Base-by-base conservation (phyloP, 2,888 invertebrate species). In the Leptopilina myrica region DNA sequence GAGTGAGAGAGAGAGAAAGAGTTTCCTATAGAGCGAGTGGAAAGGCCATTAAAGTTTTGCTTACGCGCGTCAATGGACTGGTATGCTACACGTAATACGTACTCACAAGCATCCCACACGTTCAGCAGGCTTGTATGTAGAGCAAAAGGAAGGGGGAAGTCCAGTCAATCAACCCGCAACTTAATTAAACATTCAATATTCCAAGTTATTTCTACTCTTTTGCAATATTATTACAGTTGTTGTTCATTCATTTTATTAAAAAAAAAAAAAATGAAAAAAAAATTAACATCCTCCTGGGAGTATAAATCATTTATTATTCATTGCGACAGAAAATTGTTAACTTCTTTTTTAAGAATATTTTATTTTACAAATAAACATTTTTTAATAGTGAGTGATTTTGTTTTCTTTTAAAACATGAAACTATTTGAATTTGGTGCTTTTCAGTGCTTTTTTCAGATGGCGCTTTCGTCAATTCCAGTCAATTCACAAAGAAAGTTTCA, bases 131-230 rank as follows among this genome's bases (percentile, higher is more conserved):
- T 73, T 56, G 53, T n/a, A 73, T 73, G 56, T 56, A 59, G 73
- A 73, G 73, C 73, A 56, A 73, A 73, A 73, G 5, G 73, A 73
- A 59, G 73, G 73, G 73, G 56, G 73, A 59, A 73, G 73, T 73
- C 73, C 15, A 73, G 73, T 73, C 73, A 73, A 73, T 73, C 73
- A 73, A 73, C 56, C 53, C 33, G 26, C 49, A 49, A 33, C 33
- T 59, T 73, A 73, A 56, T 73, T 73, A 73, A 73, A 73, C 73
- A 73, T 73, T 53, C 40, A 59, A 73, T 73, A 73, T 73, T 73
- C 40, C 56, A 53, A 56, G 53, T 14, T 26, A 73, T 59, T 73
- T 33, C 33, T 33, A 26, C 3, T 56, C 73, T 73, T 73, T 73
- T 33, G 40, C 53, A 73, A 59, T 59, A 59, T n/a, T 73, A 15